These are phyloP conservation scores for Takifugu rubripes DNA, from an alignment of 2,797 vertebrate genomes.

Conservation along the genomic window DNA sequence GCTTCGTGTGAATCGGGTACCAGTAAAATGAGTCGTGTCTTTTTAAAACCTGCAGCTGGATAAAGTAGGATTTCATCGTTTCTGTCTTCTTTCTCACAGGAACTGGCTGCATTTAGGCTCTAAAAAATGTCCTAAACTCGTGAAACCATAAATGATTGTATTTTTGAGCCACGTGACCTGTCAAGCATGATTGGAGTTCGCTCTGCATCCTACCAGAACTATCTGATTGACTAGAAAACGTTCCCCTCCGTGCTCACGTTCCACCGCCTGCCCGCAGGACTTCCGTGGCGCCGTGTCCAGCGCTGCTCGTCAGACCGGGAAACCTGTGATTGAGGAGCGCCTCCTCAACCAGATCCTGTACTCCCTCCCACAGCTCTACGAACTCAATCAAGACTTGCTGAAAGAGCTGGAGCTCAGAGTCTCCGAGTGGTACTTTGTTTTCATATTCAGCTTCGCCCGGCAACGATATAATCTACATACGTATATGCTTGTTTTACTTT, in stretches of 20 bases:
- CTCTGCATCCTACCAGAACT: neutral
- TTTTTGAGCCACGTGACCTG: no score
- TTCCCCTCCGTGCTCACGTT: neutral
- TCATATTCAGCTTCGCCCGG: no score
- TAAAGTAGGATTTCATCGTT: no score
- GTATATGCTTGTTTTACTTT: neutral
- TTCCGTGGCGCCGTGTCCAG: conserved; percentile 87
- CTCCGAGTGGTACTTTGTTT: conserved; percentile 81
- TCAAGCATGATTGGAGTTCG: no score
- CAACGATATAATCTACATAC: no score
- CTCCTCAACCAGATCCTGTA: conserved; percentile 92
- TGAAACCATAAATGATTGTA: no score
- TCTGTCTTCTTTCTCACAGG: no score
- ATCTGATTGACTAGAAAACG: neutral
- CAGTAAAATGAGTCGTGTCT: no score
- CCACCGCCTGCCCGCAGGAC: conserved; percentile 72
- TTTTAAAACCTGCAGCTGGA: no score
- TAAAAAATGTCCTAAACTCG: no score
- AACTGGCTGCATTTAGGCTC: no score
- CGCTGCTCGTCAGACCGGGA: conserved; percentile 84
- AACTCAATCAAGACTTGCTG: conserved; percentile 91
- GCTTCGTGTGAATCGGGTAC: conserved; percentile 10
- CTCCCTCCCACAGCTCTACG: conserved; percentile 92
- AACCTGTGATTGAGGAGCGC: conserved; percentile 91
- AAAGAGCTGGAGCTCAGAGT: conserved; percentile 87